A percentile compares a stretch with the other conserved stretches of the same genome.
phyloP scores from a whole-genome alignment of 2,113 vertebrate species.

The Astatotilapia flaviijosephi region DNA sequence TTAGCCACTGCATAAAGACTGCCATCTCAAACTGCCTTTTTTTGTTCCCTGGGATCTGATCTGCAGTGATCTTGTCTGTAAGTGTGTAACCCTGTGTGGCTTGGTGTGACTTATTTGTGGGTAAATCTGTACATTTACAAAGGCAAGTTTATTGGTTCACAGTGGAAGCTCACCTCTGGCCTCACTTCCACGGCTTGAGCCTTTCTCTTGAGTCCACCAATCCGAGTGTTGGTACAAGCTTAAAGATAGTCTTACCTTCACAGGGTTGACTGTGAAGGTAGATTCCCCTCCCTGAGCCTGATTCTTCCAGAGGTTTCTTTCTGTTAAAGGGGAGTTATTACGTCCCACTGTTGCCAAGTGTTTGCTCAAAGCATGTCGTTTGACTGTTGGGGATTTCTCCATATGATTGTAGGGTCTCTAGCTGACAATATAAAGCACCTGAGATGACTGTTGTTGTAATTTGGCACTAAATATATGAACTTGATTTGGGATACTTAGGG shows the following conservation, averaged over 20 bases:
- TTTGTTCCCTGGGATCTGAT: not conserved
- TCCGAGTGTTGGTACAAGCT: accelerated
- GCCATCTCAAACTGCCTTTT: not conserved
- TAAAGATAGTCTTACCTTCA: not conserved
- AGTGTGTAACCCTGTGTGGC: not conserved
- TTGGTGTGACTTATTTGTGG: not conserved
- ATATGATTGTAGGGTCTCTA: not conserved
- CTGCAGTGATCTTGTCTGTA: not conserved
- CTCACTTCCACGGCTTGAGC: not conserved
- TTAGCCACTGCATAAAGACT: not conserved
- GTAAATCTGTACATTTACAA: not conserved
- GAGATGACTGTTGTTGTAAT: not conserved
- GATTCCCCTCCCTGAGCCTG: not conserved
- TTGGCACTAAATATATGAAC: not conserved
- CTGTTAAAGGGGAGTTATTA: not conserved
- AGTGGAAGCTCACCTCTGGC: not conserved
- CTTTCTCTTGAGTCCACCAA: not conserved
- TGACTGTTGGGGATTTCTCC: not conserved
- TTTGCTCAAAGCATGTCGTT: not conserved
- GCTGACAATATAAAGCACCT: not conserved
- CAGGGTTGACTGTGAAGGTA: not conserved
- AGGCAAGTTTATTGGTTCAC: not conserved
- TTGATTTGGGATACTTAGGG: not conserved
- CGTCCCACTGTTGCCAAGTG: not conserved
- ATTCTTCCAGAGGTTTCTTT: not conserved